Evolutionary conservation across 2,797 vertebrate species (phyloP).

Genomic region (Lepus oiostolus): DNA sequence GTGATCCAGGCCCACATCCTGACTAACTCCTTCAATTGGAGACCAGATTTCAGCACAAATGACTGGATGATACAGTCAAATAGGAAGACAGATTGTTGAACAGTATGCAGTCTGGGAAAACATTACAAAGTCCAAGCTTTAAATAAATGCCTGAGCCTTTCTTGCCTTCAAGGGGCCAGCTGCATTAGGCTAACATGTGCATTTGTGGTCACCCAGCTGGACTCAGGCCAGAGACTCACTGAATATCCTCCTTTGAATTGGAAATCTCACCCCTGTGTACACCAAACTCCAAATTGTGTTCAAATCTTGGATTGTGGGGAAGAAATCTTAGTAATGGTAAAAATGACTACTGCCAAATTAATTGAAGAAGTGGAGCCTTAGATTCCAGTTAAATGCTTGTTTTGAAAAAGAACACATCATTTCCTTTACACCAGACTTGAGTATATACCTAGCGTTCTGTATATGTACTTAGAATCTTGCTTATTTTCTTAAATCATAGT

Average conservation of each 20-base stretch:
- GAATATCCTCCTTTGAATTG: neutral
- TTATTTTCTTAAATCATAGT: slow-evolving; percentile 26
- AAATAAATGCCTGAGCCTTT: neutral
- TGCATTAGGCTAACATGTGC: neutral
- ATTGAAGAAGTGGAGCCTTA: neutral
- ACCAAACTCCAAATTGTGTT: neutral
- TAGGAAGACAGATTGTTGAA: neutral
- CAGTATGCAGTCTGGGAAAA: neutral
- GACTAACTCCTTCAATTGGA: neutral
- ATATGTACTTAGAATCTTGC: neutral
- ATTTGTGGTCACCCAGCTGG: rapidly evolving
- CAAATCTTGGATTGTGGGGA: neutral
- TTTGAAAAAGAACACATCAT: slow-evolving; percentile 12
- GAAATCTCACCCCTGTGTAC: neutral
- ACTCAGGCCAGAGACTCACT: neutral
- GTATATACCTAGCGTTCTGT: neutral
- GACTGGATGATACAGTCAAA: neutral
- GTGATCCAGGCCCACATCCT: too few relatives aligned
- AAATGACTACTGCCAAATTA: neutral
- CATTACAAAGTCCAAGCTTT: neutral
- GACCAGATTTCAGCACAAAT: neutral
- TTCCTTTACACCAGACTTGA: slow-evolving; percentile 1
- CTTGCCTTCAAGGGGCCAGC: neutral
- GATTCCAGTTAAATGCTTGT: neutral
- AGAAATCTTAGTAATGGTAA: neutral